Conservation (phyloP, 2,113 vertebrate species). For the Corythaixoides concolor region DNA sequence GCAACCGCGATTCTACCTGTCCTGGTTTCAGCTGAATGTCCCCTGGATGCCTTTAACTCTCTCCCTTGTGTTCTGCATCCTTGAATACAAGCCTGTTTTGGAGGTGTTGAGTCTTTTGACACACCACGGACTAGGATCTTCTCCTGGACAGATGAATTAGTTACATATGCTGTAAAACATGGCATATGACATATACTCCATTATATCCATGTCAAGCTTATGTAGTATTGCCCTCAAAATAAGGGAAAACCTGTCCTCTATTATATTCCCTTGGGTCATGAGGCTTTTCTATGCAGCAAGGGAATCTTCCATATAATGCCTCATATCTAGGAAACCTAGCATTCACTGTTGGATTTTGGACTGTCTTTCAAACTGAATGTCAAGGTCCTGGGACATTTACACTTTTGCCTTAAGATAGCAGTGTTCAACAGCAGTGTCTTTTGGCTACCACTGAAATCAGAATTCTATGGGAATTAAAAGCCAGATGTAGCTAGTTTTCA, state of each 20-base stretch:
- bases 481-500: background rate
- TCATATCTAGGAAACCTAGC: background rate
- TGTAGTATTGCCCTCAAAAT: background rate
- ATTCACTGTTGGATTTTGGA: background rate
- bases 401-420: background rate
- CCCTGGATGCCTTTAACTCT: background rate
- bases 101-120: background rate
- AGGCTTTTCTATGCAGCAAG: background rate
- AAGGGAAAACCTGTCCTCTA: background rate
- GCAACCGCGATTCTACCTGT: background rate
- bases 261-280: background rate
- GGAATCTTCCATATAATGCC: background rate
- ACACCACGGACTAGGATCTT: no score
- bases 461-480: background rate
- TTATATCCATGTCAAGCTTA: background rate
- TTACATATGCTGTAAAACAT: background rate
- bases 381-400: background rate
- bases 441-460: background rate
- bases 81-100: background rate
- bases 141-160: background rate
- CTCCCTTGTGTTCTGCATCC: background rate
- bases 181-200: background rate
- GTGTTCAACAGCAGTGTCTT: background rate
- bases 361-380: background rate
- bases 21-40: background rate